phyloP scores from a whole-genome alignment of 2,888 invertebrate genomes.

The Acanthosepion esculentum region DNA sequence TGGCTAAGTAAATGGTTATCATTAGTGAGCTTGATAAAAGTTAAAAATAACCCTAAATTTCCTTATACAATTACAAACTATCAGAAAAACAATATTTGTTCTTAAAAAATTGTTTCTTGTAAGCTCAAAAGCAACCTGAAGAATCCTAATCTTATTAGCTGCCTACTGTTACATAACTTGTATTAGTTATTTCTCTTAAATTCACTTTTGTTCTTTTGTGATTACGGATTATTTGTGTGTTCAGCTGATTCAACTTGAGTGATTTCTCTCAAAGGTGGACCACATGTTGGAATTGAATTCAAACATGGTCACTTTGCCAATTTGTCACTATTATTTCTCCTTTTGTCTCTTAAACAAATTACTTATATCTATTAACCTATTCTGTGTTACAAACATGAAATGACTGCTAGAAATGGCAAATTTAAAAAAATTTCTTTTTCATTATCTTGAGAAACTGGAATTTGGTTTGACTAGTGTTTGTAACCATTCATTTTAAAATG shows the following conservation, averaged over 20 bases:
- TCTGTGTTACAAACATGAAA: neutral
- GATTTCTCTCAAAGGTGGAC: neutral
- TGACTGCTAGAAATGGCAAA: neutral
- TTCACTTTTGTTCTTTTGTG: neutral
- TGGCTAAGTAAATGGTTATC: no score
- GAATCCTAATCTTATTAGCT: neutral
- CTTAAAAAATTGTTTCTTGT: neutral
- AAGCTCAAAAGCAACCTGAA: neutral
- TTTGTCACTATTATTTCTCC: neutral
- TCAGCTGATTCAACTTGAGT: neutral
- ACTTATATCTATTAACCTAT: neutral
- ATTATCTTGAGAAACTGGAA: neutral
- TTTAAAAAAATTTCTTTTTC: neutral
- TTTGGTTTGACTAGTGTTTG: neutral
- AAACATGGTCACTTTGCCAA: neutral
- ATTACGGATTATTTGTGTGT: neutral
- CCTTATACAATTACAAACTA: no score
- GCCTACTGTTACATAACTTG: neutral
- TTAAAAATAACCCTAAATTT: no score
- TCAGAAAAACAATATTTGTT: no score
- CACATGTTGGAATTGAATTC: neutral
- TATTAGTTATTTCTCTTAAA: neutral
- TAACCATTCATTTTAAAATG: neutral
- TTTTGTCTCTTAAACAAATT: slow-evolving; percentile 21
- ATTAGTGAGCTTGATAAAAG: no score